These are phyloP conservation scores for Heliconius charithonia DNA, from an alignment of 2,888 invertebrate genomes.

Conservation along the genomic window DNA sequence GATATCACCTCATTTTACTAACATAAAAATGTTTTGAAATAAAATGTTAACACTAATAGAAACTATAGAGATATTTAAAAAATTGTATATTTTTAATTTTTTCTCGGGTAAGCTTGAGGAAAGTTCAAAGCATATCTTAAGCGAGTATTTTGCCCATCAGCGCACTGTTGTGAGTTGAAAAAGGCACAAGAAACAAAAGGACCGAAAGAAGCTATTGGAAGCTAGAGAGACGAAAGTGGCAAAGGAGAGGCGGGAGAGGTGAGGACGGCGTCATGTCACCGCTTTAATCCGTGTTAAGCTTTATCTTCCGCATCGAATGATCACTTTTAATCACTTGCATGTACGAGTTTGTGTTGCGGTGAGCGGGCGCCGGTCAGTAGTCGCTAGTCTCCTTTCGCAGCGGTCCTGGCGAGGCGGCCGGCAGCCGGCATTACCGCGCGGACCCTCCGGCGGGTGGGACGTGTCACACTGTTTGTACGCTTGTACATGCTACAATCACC, in stretches of 20 bases:
- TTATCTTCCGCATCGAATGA: constrained; percentile 29
- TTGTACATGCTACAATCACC: neutral
- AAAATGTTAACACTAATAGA: too few species aligned
- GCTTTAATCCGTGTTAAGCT: constrained; percentile 29
- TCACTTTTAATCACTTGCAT: constrained; percentile 22
- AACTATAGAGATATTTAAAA: too few species aligned
- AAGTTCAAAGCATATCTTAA: neutral
- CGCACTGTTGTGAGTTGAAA: constrained; percentile 2
- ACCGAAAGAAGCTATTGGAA: neutral
- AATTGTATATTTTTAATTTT: neutral
- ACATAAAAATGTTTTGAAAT: neutral
- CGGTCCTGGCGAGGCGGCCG: constrained; percentile 37
- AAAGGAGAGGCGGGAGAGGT: constrained; percentile 40
- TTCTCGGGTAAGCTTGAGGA: neutral
- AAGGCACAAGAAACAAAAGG: too few species aligned
- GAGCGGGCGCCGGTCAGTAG: constrained; percentile 48
- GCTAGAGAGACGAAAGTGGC: neutral
- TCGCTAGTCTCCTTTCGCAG: constrained; percentile 48
- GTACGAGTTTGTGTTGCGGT: constrained; percentile 34
- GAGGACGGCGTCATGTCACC: constrained; percentile 19
- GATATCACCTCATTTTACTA: neutral
- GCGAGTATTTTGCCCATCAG: neutral
- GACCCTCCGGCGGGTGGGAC: constrained; percentile 52
- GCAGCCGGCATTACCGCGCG: constrained; percentile 49
- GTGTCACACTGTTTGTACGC: constrained; percentile 34